These are phyloP conservation scores for Diceros bicornis DNA, from an alignment of 2,797 vertebrate species.

Conservation along the genomic window DNA sequence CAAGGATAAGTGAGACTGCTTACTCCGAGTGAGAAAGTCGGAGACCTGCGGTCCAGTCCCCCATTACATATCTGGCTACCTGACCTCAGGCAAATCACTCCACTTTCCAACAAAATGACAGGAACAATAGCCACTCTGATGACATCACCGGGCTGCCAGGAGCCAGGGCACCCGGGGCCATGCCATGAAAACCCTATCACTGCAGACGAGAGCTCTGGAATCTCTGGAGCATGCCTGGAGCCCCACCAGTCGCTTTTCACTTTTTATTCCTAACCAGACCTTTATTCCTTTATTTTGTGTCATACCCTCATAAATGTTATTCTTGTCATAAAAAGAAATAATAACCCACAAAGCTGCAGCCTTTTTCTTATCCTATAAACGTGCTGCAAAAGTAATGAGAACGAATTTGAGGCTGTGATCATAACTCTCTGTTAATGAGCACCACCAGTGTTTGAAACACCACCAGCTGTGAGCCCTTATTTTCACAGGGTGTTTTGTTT, in stretches of 20 bases:
- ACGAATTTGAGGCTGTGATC: conserved; percentile 11
- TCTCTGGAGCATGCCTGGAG: not conserved
- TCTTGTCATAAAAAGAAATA: conserved; percentile 52
- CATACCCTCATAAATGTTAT: not conserved
- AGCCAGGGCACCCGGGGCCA: not conserved
- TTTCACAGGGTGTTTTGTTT: conserved; percentile 36
- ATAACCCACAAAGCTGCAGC: not conserved
- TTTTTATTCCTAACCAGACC: conserved; percentile 47
- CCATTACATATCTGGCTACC: not conserved
- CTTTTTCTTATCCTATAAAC: conserved; percentile 31
- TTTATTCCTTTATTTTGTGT: conserved; percentile 35
- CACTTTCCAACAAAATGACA: not conserved
- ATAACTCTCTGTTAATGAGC: conserved; percentile 41
- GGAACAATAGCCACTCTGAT: not conserved
- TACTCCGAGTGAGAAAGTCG: not conserved
- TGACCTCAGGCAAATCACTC: not conserved
- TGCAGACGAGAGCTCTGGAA: not conserved
- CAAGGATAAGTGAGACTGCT: conserved; percentile 1
- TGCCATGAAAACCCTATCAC: not conserved
- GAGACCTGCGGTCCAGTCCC: not conserved
- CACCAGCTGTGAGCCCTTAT: not conserved
- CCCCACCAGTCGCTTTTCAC: not conserved
- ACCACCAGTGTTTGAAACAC: not conserved
- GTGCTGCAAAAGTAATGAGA: conserved; percentile 12
- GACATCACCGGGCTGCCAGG: not conserved